phyloP scores from a whole-genome alignment of 2,888 invertebrate genomes.

The Entomobrya multifasciata region DNA sequence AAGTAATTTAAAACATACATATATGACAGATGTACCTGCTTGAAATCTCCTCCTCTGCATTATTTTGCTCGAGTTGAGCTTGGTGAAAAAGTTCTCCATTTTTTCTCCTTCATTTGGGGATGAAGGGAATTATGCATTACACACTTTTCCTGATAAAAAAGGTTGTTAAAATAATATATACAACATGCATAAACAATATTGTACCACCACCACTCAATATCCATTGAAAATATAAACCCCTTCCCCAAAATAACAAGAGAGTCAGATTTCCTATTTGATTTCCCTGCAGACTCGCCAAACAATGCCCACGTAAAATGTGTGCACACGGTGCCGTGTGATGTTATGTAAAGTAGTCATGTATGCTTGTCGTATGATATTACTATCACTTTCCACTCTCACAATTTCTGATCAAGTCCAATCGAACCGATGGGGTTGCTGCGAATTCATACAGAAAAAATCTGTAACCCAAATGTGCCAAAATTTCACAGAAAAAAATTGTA shows the following conservation, averaged over 20 bases:
- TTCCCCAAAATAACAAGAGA: conserved; percentile 23
- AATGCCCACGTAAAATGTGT: conserved; percentile 46
- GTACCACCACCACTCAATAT: not conserved
- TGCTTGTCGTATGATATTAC: not conserved
- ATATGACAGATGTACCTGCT: not conserved
- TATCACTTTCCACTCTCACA: conserved; percentile 56
- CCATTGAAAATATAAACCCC: conserved; percentile 46
- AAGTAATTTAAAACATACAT: conserved; percentile 33
- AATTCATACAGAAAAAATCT: too few relatives aligned
- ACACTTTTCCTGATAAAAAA: conserved; percentile 2
- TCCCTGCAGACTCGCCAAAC: conserved; percentile 62
- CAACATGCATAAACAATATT: not conserved
- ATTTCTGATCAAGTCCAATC: conserved; percentile 35
- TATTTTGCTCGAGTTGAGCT: not conserved
- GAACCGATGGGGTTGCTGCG: conserved; percentile 7
- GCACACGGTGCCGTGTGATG: not conserved
- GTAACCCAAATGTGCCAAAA: too few relatives aligned
- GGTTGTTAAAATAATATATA: not conserved
- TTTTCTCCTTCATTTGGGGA: conserved; percentile 58
- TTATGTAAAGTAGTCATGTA: conserved; percentile 58
- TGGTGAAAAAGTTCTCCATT: not conserved
- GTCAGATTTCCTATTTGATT: conserved; percentile 69
- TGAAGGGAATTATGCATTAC: conserved; percentile 53
- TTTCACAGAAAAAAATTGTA: too few relatives aligned
- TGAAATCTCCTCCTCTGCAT: conserved; percentile 4